Base-by-base conservation (phyloP, 92 coral and sea anemone genomes). In the Porites rus region DNA sequence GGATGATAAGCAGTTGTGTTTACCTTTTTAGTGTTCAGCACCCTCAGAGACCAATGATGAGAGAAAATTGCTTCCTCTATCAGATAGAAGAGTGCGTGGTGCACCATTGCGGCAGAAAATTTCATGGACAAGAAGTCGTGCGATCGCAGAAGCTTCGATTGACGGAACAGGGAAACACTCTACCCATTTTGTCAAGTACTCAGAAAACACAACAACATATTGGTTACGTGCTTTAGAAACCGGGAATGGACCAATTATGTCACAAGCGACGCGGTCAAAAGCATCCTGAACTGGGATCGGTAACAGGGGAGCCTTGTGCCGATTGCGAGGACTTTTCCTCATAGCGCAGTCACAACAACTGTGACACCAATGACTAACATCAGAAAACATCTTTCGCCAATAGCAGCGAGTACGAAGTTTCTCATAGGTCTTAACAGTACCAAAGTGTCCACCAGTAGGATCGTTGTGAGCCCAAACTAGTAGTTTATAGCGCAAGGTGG, bases 1-100 rank as follows among this genome's bases (percentile, higher is more conserved):
- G 93, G 91, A 66, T 92, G 96, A 63, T 93, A 93, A 0, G 94
- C 82, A 0, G 90, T 87, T 1, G 96, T 93, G 72, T 92, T 88
- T 2, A 91, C 77, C 63, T 94, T 91, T 72, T 76, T 82, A 14
- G 89, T 88, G 13, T 91, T 88, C 0, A 91, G 60, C 1, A 7
- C 89, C 94, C 75, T 90, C 94, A 4, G 17, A 31, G 1, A 94
- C 89, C 13, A 90, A 65, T 1, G 79, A 8, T 1, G 89, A 84
- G 2, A 89, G 86, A 16, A 90, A 87, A 21, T 91, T 82, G 7
- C 68, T 66, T 0, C 94, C 93, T 0, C 93, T 77, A 56, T 92
- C 95, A 0, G 91, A 88, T 25, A 91, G 28, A 8, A 88, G 59
- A 1, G 87, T 84, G 0, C 88, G 43, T 0, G 94, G 91, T 8